These are phyloP conservation scores for Harmothoe impar DNA, from an alignment of 2,888 invertebrate genomes.

Conservation along the genomic window DNA sequence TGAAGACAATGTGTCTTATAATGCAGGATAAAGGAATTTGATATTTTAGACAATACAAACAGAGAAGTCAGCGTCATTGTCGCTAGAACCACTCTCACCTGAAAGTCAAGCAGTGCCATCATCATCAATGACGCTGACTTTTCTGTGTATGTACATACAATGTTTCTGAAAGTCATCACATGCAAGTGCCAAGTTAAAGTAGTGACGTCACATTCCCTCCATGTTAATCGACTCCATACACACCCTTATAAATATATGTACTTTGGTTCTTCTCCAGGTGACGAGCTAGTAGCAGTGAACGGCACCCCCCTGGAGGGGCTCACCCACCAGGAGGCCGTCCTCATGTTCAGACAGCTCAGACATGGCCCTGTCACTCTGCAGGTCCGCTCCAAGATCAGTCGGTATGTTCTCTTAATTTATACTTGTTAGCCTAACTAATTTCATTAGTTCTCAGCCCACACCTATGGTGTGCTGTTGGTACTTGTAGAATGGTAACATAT, in stretches of 20 bases:
- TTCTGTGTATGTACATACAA: background rate
- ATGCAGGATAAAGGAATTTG: background rate
- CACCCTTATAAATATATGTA: no score
- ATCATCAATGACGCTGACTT: no score
- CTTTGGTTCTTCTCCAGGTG: constrained; percentile 86
- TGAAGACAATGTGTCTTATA: background rate
- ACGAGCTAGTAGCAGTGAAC: constrained; percentile 96
- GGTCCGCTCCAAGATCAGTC: constrained; percentile 74
- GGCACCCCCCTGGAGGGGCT: constrained; percentile 91
- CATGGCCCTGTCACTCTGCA: constrained; percentile 91
- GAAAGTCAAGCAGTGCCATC: no score
- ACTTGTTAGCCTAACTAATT: no score
- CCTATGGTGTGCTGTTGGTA: no score
- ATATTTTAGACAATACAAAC: background rate
- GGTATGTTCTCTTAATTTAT: constrained; percentile 69
- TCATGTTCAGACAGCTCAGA: constrained; percentile 84
- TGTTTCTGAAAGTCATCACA: background rate
- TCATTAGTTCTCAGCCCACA: no score
- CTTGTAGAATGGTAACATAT: no score
- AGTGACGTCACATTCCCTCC: no score
- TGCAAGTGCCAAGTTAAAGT: no score
- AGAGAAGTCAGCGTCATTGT: background rate
- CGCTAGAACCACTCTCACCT: no score
- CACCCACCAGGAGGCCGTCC: constrained; percentile 86
- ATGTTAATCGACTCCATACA: no score